A percentile compares a stretch with the other conserved stretches of the same genome.
phyloP scores from a whole-genome alignment of 1,140 invertebrate genomes.

The Rhyacophila brunnea region DNA sequence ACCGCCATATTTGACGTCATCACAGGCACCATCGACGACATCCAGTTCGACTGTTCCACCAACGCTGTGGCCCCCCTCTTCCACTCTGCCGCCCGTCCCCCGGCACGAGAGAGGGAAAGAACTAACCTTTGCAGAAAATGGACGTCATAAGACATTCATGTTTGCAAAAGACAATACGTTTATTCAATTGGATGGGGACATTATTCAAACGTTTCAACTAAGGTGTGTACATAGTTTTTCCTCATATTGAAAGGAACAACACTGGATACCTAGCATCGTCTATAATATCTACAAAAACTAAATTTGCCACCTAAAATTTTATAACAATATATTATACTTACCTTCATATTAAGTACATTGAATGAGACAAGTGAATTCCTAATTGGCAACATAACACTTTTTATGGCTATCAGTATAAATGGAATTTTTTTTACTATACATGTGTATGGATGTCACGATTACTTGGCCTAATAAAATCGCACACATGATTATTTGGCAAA shows the following conservation, averaged over 20 bases:
- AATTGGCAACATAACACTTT: too few species aligned
- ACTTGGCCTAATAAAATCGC: too few species aligned
- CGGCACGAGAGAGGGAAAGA: slow-evolving; percentile 70
- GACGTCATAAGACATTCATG: slow-evolving; percentile 77
- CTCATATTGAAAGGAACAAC: background rate
- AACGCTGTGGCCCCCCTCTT: slow-evolving; percentile 45
- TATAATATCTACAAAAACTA: background rate
- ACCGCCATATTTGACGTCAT: slow-evolving; percentile 53
- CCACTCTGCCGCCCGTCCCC: slow-evolving; percentile 62
- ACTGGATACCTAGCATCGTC: background rate
- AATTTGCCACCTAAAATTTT: too few species aligned
- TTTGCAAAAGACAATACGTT: slow-evolving; percentile 84
- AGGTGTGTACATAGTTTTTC: too few species aligned
- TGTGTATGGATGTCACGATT: too few species aligned
- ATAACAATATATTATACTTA: background rate
- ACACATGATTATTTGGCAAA: too few species aligned
- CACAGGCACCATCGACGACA: slow-evolving; percentile 46
- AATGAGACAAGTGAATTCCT: too few species aligned
- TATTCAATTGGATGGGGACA: slow-evolving; percentile 81
- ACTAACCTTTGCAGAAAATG: slow-evolving; percentile 79
- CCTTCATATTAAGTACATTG: too few species aligned
- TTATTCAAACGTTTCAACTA: slow-evolving; percentile 82
- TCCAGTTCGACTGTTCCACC: slow-evolving; percentile 44
- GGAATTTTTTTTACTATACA: too few species aligned
- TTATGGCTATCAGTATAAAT: too few species aligned